These are phyloP conservation scores for Ceratotherium simum DNA, from an alignment of 2,113 vertebrate species.

Conservation along the genomic window DNA sequence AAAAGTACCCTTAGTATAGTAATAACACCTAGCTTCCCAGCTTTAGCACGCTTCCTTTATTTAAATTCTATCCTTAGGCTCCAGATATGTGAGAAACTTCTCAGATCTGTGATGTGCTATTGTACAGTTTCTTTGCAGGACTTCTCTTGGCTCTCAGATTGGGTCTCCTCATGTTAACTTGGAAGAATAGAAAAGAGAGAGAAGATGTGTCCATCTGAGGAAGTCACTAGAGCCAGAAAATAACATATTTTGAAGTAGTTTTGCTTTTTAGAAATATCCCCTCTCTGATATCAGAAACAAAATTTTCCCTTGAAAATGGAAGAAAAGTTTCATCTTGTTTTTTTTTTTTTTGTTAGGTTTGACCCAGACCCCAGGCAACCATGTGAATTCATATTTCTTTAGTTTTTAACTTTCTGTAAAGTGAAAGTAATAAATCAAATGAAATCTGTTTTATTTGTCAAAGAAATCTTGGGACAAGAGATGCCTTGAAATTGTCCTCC, in stretches of 20 bases:
- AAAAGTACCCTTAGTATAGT: background rate
- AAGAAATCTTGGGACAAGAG: background rate
- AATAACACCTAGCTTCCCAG: background rate
- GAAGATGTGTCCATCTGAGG: background rate
- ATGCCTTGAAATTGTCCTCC: background rate
- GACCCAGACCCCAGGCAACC: background rate
- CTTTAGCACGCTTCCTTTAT: constrained; percentile 22
- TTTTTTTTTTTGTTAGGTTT: background rate
- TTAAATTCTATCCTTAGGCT: constrained; percentile 30
- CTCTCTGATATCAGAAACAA: constrained; percentile 40
- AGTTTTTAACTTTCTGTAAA: background rate
- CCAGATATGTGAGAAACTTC: background rate
- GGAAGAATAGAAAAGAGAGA: constrained; percentile 48
- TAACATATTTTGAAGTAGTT: constrained; percentile 44
- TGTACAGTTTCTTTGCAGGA: background rate
- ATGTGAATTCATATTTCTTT: background rate
- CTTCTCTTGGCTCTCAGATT: background rate
- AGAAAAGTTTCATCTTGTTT: background rate
- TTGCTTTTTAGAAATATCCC: background rate
- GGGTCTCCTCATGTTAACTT: background rate
- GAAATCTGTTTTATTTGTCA: constrained; percentile 51
- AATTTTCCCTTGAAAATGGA: constrained; percentile 57
- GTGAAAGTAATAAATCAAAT: constrained; percentile 7
- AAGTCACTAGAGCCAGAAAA: background rate
- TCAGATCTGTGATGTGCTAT: background rate